Base-by-base conservation (phyloP, 2,888 invertebrate genomes). In the Vesta saturnalis region DNA sequence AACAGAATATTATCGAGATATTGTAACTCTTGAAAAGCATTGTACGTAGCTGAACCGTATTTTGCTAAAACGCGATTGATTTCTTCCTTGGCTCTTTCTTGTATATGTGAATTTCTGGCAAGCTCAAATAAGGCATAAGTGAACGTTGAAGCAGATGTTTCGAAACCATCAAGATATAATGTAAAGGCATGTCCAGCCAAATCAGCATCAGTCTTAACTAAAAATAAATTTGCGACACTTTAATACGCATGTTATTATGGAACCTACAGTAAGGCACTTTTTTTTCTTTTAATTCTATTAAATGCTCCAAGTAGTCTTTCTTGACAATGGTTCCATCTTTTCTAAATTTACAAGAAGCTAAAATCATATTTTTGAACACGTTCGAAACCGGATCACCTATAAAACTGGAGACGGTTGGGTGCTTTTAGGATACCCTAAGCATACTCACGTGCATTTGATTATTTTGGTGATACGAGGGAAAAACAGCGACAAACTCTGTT, bases 141-240 rank as follows among this genome's bases (percentile, higher is more conserved):
- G 43, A 86, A 72, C 0, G 83, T 81, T 0, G 81, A 77, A 0
- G 85, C 83, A n/a, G 85, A 85, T 0, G 86, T 86, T 73, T 86
- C 86, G 70, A 83, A 85, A 0, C 86, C 86, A 46, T 86, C 86
- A 1, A 82, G 47, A 68, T 85, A 85, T 68, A 85, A 85, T 0
- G 85, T 80, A 1, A 85, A 73, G 1, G 81, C 76, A 49, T 85
- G 83, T 0, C 85, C 80, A 0, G 78, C 62, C 39, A 85, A 71
- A 0, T 80, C 73, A 1, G 76, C 76, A 18, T 83, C 72, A 0
- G 62, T 70, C 62, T 15, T 12, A 16, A 23, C 67, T 67, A 56
- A 23, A 59, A 58, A 16, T 16, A 21, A 52, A 54, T 30, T 16
- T 39, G 8, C 16, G 78, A 65, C 35, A 71, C 12, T 1, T 16